Conservation (phyloP, 2,888 invertebrate genomes). For the Dynastes tityus region DNA sequence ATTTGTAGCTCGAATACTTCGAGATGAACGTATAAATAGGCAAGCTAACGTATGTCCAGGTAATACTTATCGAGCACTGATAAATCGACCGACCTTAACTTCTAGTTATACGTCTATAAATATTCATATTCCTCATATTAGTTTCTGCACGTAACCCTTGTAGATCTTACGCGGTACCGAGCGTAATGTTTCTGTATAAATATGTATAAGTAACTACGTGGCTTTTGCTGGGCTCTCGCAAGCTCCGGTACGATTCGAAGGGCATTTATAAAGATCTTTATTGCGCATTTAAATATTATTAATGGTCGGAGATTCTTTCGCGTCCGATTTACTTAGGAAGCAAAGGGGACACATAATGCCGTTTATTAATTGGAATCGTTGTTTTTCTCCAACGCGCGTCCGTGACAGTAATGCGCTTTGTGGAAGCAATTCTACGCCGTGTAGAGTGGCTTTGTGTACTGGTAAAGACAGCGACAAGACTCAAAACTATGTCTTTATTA, state of each 20-base stretch:
- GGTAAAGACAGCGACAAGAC: too few species aligned
- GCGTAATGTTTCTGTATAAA: neutral
- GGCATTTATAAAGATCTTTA: slow-evolving; percentile 45
- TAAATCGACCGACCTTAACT: slow-evolving; percentile 49
- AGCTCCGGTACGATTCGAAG: neutral
- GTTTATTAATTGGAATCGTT: slow-evolving; percentile 36
- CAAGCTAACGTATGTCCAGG: slow-evolving; percentile 47
- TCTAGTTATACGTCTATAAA: slow-evolving; percentile 50
- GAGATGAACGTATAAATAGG: slow-evolving; percentile 50
- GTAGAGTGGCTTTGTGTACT: neutral
- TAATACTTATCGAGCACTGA: slow-evolving; percentile 50
- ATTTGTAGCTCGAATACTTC: slow-evolving; percentile 29
- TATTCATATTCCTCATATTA: slow-evolving; percentile 51
- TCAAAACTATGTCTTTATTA: too few species aligned
- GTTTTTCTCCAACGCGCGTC: neutral
- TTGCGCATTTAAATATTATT: slow-evolving; percentile 45
- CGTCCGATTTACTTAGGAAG: slow-evolving; percentile 35
- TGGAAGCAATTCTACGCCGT: neutral
- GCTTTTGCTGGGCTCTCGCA: neutral
- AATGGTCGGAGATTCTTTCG: slow-evolving; percentile 32
- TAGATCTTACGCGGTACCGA: slow-evolving; percentile 6
- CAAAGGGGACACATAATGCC: slow-evolving; percentile 5
- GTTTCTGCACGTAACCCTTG: slow-evolving; percentile 31
- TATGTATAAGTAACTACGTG: slow-evolving; percentile 15
- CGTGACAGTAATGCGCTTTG: slow-evolving; percentile 17